phyloP scores from a whole-genome alignment of 2,888 invertebrate species.

The Melinopterus prodromus region DNA sequence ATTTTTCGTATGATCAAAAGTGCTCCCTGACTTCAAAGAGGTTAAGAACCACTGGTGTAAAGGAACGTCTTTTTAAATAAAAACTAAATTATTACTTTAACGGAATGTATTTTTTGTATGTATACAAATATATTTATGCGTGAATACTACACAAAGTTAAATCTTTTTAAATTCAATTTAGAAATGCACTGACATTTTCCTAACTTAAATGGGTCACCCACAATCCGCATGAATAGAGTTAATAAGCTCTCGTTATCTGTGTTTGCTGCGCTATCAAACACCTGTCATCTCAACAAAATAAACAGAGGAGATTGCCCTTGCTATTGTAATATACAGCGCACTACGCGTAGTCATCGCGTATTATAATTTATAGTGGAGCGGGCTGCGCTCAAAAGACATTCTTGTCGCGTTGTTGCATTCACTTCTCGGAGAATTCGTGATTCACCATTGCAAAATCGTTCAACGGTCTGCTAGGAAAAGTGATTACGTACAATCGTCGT shows the following conservation, averaged over 20 bases:
- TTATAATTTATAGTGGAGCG: background rate
- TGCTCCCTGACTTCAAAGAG: too few species aligned
- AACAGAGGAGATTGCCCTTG: background rate
- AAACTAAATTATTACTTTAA: too few species aligned
- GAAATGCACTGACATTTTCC: background rate
- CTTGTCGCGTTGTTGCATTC: background rate
- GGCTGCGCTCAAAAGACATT: background rate
- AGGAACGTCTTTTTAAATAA: too few species aligned
- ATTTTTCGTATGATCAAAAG: too few species aligned
- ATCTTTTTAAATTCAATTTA: too few species aligned
- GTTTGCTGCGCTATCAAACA: background rate
- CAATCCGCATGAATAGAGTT: background rate
- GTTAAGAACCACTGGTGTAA: too few species aligned
- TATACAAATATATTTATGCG: too few species aligned
- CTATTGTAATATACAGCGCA: background rate
- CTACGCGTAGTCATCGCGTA: background rate
- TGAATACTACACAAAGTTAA: too few species aligned
- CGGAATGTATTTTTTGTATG: too few species aligned
- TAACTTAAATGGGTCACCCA: background rate
- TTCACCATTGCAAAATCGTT: background rate
- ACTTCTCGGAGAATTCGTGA: background rate
- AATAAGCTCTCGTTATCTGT: background rate
- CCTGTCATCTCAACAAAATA: background rate
- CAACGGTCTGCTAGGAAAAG: background rate
- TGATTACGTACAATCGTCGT: slow-evolving; percentile 4